Conservation (phyloP, 2,797 vertebrate species). For the Calcarius lapponicus region DNA sequence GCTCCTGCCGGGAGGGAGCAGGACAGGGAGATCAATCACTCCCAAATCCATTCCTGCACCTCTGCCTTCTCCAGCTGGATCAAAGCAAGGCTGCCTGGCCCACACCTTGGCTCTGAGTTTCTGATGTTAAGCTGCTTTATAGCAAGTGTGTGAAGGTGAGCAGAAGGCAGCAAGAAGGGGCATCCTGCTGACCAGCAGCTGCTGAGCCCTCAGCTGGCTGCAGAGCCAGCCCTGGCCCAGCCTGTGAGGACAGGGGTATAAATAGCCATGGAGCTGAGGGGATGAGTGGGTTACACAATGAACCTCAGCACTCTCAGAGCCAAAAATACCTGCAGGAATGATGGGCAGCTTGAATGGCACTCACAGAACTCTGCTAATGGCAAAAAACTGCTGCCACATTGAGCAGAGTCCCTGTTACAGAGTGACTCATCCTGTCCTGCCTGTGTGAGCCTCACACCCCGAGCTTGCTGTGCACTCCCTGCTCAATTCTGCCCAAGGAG, state of each 20-base stretch:
- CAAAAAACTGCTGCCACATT: not conserved
- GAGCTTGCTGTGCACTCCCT: rapidly evolving
- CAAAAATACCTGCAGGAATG: slow-evolving; percentile 22
- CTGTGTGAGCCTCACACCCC: not conserved
- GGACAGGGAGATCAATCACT: not conserved
- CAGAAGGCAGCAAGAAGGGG: not conserved
- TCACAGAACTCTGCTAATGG: slow-evolving; percentile 20
- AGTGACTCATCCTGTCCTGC: not conserved
- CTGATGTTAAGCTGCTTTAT: not conserved
- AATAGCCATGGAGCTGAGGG: not conserved
- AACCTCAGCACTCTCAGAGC: not conserved
- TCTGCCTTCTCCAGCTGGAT: not conserved
- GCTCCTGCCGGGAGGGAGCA: not conserved
- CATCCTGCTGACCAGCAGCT: not conserved
- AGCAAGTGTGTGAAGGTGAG: not conserved
- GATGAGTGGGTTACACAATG: not conserved
- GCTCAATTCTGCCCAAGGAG: rapidly evolving
- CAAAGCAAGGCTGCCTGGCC: not conserved
- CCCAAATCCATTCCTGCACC: not conserved
- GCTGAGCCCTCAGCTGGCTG: not conserved
- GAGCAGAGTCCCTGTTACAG: not conserved
- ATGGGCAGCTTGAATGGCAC: slow-evolving; percentile 18
- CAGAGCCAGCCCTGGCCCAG: not conserved
- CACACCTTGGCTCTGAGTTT: rapidly evolving
- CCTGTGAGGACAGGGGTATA: not conserved